These are phyloP conservation scores for Platycheirus rosarum DNA, from an alignment of 2,888 invertebrate species.

Conservation along the genomic window DNA sequence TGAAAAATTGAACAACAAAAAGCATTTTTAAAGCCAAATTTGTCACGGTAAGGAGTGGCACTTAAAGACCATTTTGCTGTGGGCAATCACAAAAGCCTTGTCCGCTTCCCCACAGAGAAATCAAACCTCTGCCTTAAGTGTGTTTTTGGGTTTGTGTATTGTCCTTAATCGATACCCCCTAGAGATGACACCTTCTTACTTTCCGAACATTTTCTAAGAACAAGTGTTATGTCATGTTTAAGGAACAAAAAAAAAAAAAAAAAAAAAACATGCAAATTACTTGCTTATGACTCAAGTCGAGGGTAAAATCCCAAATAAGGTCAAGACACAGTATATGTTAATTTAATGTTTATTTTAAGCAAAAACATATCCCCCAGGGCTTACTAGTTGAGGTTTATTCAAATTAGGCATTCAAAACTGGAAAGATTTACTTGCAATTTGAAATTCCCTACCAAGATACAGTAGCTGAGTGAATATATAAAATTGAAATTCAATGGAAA, in stretches of 20 bases:
- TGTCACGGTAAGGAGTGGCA: too few relatives aligned
- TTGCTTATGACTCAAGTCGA: background rate
- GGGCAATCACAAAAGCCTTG: background rate
- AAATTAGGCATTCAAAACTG: too few relatives aligned
- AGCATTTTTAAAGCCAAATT: too few relatives aligned
- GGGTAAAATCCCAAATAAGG: background rate
- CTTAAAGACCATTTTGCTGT: too few relatives aligned
- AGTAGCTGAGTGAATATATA: too few relatives aligned
- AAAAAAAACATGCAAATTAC: conserved; percentile 1
- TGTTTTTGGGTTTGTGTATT: background rate
- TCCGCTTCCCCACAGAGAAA: background rate
- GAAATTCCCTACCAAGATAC: too few relatives aligned
- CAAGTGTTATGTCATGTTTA: background rate
- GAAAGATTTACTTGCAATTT: too few relatives aligned
- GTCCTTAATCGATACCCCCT: background rate
- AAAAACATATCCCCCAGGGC: background rate
- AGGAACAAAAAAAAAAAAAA: background rate
- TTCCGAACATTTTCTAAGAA: background rate
- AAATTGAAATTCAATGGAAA: too few relatives aligned
- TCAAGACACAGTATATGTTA: conserved; percentile 5
- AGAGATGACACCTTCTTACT: background rate
- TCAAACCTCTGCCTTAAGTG: background rate
- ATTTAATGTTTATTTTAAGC: conserved; percentile 1
- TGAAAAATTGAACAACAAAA: too few relatives aligned
- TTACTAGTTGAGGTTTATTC: background rate